phyloP scores from a whole-genome alignment of 2,888 invertebrate genomes.

The Volucella inanis region DNA sequence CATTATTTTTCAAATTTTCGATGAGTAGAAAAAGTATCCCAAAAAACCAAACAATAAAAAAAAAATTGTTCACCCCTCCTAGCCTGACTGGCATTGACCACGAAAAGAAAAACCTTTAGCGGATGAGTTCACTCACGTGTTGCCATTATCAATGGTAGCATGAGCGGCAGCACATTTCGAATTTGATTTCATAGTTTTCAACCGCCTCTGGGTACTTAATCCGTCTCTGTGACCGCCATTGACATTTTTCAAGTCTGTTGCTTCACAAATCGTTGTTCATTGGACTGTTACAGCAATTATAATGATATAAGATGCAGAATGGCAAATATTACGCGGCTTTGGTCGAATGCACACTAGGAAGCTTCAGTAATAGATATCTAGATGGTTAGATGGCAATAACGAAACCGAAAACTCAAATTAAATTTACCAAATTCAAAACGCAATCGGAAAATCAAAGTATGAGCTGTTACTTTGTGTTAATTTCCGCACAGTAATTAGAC shows the following conservation, averaged over 20 bases:
- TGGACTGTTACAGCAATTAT: too few species aligned
- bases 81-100: slow-evolving; percentile 60
- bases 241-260: slow-evolving; percentile 23
- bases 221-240: neutral
- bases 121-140: slow-evolving; percentile 64
- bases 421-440: neutral
- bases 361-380: slow-evolving; percentile 52
- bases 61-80: neutral
- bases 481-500: slow-evolving; percentile 45
- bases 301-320: neutral
- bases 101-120: slow-evolving; percentile 50
- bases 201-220: neutral
- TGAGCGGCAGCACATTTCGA: slow-evolving; percentile 6
- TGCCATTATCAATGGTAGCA: neutral
- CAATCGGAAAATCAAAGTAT: slow-evolving; percentile 20
- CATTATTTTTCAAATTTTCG: slow-evolving; percentile 27
- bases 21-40: neutral
- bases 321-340: slow-evolving; percentile 29
- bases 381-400: slow-evolving; percentile 36
- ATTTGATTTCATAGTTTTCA: slow-evolving; percentile 30
- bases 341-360: slow-evolving; percentile 52
- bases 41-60: slow-evolving; percentile 22
- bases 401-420: slow-evolving; percentile 24
- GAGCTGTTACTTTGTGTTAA: slow-evolving; percentile 34
- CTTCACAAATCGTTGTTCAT: neutral